Evolutionary conservation across 2,888 invertebrate species (phyloP), one percentile per base, ranked within the genome.

Genomic region (Andrena flavipes): DNA sequence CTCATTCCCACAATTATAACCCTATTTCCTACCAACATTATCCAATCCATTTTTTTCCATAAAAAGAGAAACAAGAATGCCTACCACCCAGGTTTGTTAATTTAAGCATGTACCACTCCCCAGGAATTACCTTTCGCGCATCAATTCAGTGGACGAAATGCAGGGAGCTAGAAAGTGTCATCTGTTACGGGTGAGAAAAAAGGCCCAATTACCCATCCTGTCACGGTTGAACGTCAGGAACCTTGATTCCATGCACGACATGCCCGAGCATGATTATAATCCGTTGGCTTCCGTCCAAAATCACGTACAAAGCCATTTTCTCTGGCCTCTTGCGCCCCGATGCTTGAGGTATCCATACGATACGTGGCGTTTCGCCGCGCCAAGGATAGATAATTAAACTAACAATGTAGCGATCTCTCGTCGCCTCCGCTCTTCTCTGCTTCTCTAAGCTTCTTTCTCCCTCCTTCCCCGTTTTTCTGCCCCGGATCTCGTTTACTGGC

Each of bases 311-410:
- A 80, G 42, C 49, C 59, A 56, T 56, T 59, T 20, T 35, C 65
- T 56, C 42, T 67, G 23, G 16, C 20, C 59, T n/a, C 49, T 8
- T 5, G 51, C 68, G 54, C 76, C 42, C 68, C 76, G 2, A 33
- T 42, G 33, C 33, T 48, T 63, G 8, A 63, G 68, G 70, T 76
- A 42, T 75, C 56, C 68, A 60, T 62, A 42, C 51, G 67, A 81
- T 75, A 81, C 80, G 69, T 78, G 65, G 63, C 73, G 67, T 76
- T 77, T 73, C 77, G 62, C 76, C 70, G 71, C 82, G 81, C 84
- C 84, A 80, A 79, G 80, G 80, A 82, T 80, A 90, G 85, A 88
- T 89, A 89, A 91, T 90, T 91, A 88, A 89, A 91, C 88, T 89
- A 90, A 91, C 89, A 90, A 89, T 86, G 86, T 86, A 82, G 71